Evolutionary conservation across 2,797 vertebrate genomes (phyloP), one percentile per base, ranked within the genome.

Genomic region (Steatocranus sp.): DNA sequence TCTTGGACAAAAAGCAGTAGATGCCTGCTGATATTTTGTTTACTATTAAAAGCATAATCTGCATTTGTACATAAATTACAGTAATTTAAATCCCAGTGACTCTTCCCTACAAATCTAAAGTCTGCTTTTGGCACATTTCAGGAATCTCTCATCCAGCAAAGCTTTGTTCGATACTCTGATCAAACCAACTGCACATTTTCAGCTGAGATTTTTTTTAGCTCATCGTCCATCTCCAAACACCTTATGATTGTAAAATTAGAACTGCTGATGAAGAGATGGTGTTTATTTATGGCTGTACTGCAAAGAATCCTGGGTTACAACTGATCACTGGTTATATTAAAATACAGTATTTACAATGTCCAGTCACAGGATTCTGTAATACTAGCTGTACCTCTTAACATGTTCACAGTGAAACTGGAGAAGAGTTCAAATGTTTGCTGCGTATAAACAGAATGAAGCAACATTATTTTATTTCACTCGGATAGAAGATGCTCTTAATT

Each of bases 101-200:
- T n/a, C 54, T 58, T 58, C 30, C 30, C 9, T 58, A 6, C 17
- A 3, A 61, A 11, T 34, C 30, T 34, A 61, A 61, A 11, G 54
- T n/a, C 56, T 34, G 30, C 30, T 61, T 34, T 61, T 61, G 56
- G 17, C 56, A 61, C 6, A n/a, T 58, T 58, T 58, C 56, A 34
- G 56, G 56, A 58, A 58, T 58, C 2, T 58, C 3, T 58, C 17
- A 30, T 56, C 25, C 25, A 30, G 53, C 25, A 56, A 18, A 58
- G 27, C 17, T 30, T 32, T 58, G 5, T 32, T 32, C 5, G 1
- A 32, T 58, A 32, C 54, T 58, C 54, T 32, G 27, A 58, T 58
- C 54, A 58, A 58, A 58, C 27, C 54, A 58, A 7, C 27, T 18
- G 9, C 27, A 58, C 54, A 1, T 34, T 58, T n/a, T 0, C 49